These are phyloP conservation scores for Acleris literana DNA, from an alignment of 2,888 invertebrate genomes.

Conservation along the genomic window DNA sequence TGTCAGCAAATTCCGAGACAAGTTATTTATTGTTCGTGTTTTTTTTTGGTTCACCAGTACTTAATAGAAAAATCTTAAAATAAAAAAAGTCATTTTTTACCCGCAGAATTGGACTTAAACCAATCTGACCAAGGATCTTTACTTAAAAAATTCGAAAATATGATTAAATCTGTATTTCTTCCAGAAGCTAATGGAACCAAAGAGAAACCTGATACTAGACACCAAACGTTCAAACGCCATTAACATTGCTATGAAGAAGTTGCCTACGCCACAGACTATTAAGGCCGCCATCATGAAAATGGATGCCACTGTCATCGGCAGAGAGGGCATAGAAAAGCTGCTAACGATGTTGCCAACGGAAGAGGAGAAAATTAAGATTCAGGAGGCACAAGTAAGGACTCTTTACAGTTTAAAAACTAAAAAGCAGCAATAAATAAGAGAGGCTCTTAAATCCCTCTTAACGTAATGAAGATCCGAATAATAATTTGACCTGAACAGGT, in stretches of 20 bases:
- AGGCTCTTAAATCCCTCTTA: no score
- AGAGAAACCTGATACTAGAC: constrained; percentile 91
- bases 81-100: no score
- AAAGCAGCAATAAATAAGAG: not conserved
- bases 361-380: constrained; percentile 97
- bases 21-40: no score
- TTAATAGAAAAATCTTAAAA: no score
- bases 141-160: not conserved
- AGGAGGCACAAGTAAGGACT: constrained; percentile 91
- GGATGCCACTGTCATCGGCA: constrained; percentile 98
- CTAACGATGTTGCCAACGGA: constrained; percentile 98
- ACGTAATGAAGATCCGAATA: no score
- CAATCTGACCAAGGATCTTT: no score
- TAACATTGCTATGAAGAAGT: constrained; percentile 99
- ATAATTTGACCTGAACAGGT: no score
- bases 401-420: constrained; percentile 1
- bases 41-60: no score
- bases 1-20: no score
- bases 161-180: constrained; percentile 27
- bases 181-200: constrained; percentile 78
- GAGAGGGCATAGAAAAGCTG: constrained; percentile 99
- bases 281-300: constrained; percentile 99
- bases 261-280: constrained; percentile 98
- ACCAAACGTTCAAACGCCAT: constrained; percentile 99
- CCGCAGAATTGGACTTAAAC: no score